Evolutionary conservation across 1,140 invertebrate genomes (phyloP), one percentile per base, ranked within the genome.

Genomic region (Rhynchophorus ferrugineus): DNA sequence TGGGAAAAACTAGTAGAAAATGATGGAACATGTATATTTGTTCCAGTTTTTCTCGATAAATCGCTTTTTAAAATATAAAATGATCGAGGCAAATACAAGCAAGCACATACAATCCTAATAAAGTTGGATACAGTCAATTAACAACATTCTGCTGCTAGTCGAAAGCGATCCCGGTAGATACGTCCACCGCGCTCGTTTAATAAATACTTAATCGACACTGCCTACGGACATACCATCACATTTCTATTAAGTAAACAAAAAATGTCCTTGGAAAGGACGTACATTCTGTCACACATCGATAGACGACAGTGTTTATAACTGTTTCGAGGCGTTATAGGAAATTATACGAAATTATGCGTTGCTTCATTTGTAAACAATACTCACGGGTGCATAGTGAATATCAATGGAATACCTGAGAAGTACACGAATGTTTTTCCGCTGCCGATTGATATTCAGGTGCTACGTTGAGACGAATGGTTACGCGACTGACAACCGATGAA

Each of bases 231-330:
- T 59, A 56, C 58, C 41, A 18, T 41, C 45, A 52, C 50, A 50
- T 56, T 35, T 56, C 52, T 53, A 48, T 56, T 59, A 56, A 50
- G 54, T 54, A 59, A 56, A 56, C 58, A 56, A 37, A 44, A 45
- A 49, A 56, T 51, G 58, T 59, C 60, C 60, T 62, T 62, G 55
- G 22, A 62, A 62, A 62, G 60, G 60, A 58, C 61, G 59, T 51
- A 48, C 58, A 62, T 62, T 54, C 39, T 49, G 21, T 60, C 60
- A 62, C 50, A 52, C 24, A 17, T 19, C 19, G 13, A 18, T 16
- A 19, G 48, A 20, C 57, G 42, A 51, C 45, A 46, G 44, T 48
- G 37, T 46, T 33, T 50, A 50, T 59, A 54, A 59, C 52, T 52
- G 57, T 59, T 55, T 38, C 48, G 52, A 37, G 14, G 16, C 19